Evolutionary conservation across 2,888 invertebrate species (phyloP).

Genomic region (Dynastes hyllus): DNA sequence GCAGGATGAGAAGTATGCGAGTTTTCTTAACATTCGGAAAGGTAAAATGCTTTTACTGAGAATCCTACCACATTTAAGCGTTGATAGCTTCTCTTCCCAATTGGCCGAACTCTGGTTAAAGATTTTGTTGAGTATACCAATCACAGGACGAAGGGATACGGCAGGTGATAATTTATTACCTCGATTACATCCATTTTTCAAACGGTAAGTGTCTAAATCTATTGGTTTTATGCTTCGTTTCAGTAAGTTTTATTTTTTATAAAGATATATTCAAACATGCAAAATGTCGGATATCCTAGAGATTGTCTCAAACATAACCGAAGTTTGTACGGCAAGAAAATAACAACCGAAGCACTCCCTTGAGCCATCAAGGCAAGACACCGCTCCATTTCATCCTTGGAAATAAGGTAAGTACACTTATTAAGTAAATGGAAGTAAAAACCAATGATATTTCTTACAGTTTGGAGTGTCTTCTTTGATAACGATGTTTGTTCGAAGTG

Average conservation of each 20-base stretch:
- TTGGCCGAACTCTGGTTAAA: conserved; percentile 77
- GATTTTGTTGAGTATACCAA: conserved; percentile 75
- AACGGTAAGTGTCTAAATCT: conserved; percentile 68
- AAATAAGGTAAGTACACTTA: conserved; percentile 71
- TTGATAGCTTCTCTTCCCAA: conserved; percentile 71
- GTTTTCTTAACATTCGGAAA: conserved; percentile 85
- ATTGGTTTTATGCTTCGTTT: background rate
- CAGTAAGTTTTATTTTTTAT: conserved; percentile 49
- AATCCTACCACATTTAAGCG: conserved; percentile 76
- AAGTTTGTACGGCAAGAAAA: conserved; percentile 64
- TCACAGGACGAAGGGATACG: conserved; percentile 76
- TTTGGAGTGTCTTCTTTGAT: conserved; percentile 75
- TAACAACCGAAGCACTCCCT: conserved; percentile 67
- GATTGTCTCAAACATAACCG: conserved; percentile 65
- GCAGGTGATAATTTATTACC: conserved; percentile 72
- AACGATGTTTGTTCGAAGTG: conserved; percentile 72
- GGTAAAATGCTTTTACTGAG: conserved; percentile 85
- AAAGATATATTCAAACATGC: conserved; percentile 66
- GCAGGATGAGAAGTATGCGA: conserved; percentile 81
- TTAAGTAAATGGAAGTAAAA: background rate
- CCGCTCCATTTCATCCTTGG: conserved; percentile 71
- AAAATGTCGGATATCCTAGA: conserved; percentile 67
- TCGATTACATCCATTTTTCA: conserved; percentile 75
- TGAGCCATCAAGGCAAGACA: conserved; percentile 67
- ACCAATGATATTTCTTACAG: conserved; percentile 62